Evolutionary conservation across 1,140 invertebrate species (phyloP).

Genomic region (Bilobella aurantiaca): DNA sequence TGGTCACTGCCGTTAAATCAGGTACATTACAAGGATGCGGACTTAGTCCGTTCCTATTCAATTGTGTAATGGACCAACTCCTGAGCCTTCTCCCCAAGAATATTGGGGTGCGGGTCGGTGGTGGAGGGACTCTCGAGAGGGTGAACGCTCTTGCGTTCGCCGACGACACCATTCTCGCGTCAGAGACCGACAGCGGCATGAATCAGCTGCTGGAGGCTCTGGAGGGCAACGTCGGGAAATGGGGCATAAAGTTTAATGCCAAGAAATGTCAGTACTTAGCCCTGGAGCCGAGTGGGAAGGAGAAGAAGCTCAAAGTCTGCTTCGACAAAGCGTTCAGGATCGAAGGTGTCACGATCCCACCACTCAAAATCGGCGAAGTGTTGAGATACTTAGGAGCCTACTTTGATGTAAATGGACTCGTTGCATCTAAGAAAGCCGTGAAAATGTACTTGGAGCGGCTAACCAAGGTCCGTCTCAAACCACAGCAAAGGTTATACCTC

Average conservation of each 20-base stretch:
- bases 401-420: neutral
- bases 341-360: neutral
- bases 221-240: neutral
- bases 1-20: conserved; percentile 12
- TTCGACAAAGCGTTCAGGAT: neutral
- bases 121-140: neutral
- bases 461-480: neutral
- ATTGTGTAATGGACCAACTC: conserved; percentile 41
- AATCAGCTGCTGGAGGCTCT: neutral
- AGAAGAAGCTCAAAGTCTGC: conserved; percentile 2
- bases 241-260: neutral
- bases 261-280: conserved; percentile 5
- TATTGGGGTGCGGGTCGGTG: neutral
- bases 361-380: neutral
- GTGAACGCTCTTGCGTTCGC: neutral
- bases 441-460: neutral
- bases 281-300: neutral
- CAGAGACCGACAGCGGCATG: neutral
- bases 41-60: conserved; percentile 44
- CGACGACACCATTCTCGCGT: neutral
- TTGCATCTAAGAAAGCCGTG: neutral
- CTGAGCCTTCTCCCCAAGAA: conserved; percentile 29
- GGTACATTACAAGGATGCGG: conserved; percentile 47
- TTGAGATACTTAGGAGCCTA: neutral
- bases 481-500: conserved; percentile 5